Base-by-base conservation (phyloP, 2,888 invertebrate genomes). In the Terebella lapidaria region DNA sequence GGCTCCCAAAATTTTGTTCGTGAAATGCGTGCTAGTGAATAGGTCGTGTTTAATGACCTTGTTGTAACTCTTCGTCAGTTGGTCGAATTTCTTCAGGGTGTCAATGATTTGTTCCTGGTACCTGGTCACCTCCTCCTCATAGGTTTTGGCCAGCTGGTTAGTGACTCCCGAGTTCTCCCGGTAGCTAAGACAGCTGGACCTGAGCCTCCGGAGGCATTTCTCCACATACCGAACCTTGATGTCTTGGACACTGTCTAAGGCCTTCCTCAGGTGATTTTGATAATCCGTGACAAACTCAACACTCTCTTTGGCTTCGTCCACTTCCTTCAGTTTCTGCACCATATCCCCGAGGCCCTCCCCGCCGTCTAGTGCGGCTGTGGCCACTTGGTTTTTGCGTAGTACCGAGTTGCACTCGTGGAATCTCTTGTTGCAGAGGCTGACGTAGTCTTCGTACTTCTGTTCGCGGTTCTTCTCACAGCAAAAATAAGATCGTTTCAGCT, bases 391-490 rank as follows among this genome's bases (percentile, higher is more conserved):
- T 52, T 70, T 63, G 20, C 71, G 59, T 4, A 77, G 70, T 28
- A 71, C 67, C 46, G 70, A 69, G 63, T 75, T 76, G 29, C 74
- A 75, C n/a, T 70, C 67, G 3, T 73, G 68, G 10, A 77, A 64
- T 25, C 70, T 67, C 49, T 71, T 70, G 58, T 76, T 73, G 58
- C 71, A 71, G 26, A 62, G 58, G 30, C 70, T 65, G 3, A 77
- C 63, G 63, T 73, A 74, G 15, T 62, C 61, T 47, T 72, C 69
- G 58, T 69, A 74, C 25, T 64, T 63, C 15, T 68, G 69, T n/a
- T 70, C 71, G 1, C 70, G 68, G 5, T 62, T 61, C 25, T 67
- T 70, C 5, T 65, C 62, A 51, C 68, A 65, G 25, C 67, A 60
- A 63, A 73, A 74, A 64, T 72, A 77, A 25, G 67, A 66, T 29